A percentile compares a stretch with the other conserved stretches of the same genome.
Conservation (phyloP, 2,888 invertebrate species). For the Melitaea athalia region DNA sequence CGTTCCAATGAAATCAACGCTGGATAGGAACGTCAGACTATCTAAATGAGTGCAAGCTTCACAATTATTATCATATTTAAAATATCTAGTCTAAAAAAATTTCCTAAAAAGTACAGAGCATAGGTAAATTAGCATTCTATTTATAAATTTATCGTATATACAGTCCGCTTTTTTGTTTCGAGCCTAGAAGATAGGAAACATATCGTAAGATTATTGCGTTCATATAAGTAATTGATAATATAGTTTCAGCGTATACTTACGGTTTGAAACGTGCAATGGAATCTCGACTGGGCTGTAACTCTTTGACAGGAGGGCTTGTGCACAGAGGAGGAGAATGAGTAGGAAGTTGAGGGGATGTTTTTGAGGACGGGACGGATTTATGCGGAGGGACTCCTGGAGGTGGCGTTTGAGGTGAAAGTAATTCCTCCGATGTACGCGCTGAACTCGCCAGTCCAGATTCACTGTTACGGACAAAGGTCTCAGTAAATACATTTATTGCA, state of each 20-base stretch:
- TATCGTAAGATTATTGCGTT: slow-evolving; percentile 31
- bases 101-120: slow-evolving; percentile 33
- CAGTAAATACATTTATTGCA: not conserved
- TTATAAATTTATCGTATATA: slow-evolving; percentile 37
- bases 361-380: slow-evolving; percentile 46
- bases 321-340: slow-evolving; percentile 71
- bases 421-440: slow-evolving; percentile 69
- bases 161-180: slow-evolving; percentile 39
- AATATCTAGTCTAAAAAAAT: slow-evolving; percentile 31
- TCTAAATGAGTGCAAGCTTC: slow-evolving; percentile 31
- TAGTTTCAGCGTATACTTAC: slow-evolving; percentile 55
- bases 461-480: slow-evolving; percentile 47
- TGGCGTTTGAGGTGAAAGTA: slow-evolving; percentile 67
- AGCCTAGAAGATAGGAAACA: slow-evolving; percentile 41
- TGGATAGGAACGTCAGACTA: slow-evolving; percentile 24
- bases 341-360: slow-evolving; percentile 49
- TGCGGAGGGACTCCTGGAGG: slow-evolving; percentile 54
- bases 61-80: slow-evolving; percentile 28
- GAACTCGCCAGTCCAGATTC: slow-evolving; percentile 77
- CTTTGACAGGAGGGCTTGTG: slow-evolving; percentile 68
- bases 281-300: slow-evolving; percentile 65
- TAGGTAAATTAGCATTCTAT: slow-evolving; percentile 32
- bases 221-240: slow-evolving; percentile 10
- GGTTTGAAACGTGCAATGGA: slow-evolving; percentile 76
- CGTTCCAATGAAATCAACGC: slow-evolving; percentile 26